Evolutionary conservation across 2,888 invertebrate species (phyloP), one percentile per base, ranked within the genome.

Genomic region (Chironomus riparius): DNA sequence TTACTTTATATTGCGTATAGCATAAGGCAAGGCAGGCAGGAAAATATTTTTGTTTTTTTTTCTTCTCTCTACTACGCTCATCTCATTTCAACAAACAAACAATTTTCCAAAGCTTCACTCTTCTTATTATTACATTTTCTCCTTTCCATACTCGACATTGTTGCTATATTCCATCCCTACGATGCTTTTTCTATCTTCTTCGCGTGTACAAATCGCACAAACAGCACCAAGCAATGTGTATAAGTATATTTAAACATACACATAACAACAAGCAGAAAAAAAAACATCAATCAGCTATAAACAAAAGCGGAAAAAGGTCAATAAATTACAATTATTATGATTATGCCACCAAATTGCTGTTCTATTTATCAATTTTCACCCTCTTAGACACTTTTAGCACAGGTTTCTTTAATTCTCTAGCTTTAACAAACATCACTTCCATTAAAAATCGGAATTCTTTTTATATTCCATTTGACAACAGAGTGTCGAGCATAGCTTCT

Each of bases 251-350:
- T 48, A 70, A 21, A 47, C 47, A 50, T 56, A 71, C 71, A 71
- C 71, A 71, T 56, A 71, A 50, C 56, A 71, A 71, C 50, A 71
- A 71, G 50, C n/a, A n/a, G n/a, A 50, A 50, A 56, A 50, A 56
- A 70, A 21, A 71, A 48, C 48, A 70, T 70, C 48, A 71, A 56
- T 56, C 56, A 56, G 50, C 24, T 71, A 71, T 71, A 71, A 71
- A 71, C 70, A 70, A 70, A 48, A 47, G 47, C 22, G 18, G 47
- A 70, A 71, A 71, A 71, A 71, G 50, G 56, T 50, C 50, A 71
- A 65, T 71, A 48, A 71, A 71, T 71, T 50, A 71, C 48, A 56
- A 22, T 56, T 71, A 71, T 71, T 22, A 7, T 24, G 47, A 21
- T 65, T 21, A 65, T 65, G 56, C 56, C 56, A 56, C 56, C 6